Percentiles rank a stretch among this genome's conserved stretches.
Conservation (phyloP, 2,888 invertebrate genomes). For the Teleiodes luculella region DNA sequence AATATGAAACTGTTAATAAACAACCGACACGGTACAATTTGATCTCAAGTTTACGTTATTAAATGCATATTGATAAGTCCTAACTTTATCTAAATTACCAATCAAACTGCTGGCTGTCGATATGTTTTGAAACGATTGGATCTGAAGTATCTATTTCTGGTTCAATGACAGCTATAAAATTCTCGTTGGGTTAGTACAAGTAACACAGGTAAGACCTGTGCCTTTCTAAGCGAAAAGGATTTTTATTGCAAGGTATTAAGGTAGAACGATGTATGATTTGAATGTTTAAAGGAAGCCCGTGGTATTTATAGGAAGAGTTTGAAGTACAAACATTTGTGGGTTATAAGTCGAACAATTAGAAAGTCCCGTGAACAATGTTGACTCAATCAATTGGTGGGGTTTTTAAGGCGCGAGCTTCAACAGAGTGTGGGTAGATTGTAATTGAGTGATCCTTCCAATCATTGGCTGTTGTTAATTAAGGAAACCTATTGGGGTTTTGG, state of each 20-base stretch:
- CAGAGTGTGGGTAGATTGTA: conserved; percentile 15
- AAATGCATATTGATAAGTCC: conserved; percentile 1
- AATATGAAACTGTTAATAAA: neutral
- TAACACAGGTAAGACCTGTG: no score
- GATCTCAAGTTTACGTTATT: conserved; percentile 2
- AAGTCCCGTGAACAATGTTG: conserved; percentile 18
- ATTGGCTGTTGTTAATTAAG: conserved; percentile 3
- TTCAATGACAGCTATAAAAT: conserved; percentile 22
- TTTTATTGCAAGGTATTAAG: no score
- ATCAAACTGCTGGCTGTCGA: neutral
- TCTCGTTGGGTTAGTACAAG: no score
- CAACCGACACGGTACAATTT: conserved; percentile 3
- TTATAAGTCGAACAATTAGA: conserved; percentile 13
- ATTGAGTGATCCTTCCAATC: neutral
- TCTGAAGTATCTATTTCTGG: conserved; percentile 8
- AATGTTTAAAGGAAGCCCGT: neutral
- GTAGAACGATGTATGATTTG: no score
- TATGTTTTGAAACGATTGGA: neutral
- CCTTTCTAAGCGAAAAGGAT: no score
- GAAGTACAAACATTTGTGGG: conserved; percentile 17
- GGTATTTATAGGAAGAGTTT: conserved; percentile 13
- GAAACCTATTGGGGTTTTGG: neutral
- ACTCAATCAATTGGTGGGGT: conserved; percentile 16
- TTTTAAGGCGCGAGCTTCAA: conserved; percentile 9
- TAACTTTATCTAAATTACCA: conserved; percentile 10